phyloP scores from a whole-genome alignment of 2,888 invertebrate species.

The Acleris literana region DNA sequence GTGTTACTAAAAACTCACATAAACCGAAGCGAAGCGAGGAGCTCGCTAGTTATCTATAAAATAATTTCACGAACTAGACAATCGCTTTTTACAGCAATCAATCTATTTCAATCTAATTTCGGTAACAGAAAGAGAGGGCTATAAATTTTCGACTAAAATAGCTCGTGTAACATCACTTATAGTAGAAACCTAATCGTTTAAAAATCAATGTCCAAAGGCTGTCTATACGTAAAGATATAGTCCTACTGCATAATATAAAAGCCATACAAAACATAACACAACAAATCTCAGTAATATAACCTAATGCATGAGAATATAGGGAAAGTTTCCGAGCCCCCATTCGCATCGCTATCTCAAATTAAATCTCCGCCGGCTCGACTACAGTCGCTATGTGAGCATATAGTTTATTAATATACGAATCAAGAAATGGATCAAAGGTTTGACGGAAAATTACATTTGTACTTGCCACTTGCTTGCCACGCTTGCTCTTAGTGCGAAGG shows the following conservation, averaged over 20 bases:
- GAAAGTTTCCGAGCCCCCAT: slow-evolving; percentile 67
- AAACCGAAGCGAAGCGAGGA: no score
- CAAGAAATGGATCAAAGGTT: slow-evolving; percentile 28
- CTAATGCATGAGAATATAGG: slow-evolving; percentile 73
- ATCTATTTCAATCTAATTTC: no score
- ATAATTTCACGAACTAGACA: no score
- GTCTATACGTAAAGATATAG: slow-evolving; percentile 1
- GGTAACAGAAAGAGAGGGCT: no score
- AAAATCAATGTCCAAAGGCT: no score
- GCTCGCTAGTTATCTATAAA: no score
- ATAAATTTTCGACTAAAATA: no score
- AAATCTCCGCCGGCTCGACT: slow-evolving; percentile 67
- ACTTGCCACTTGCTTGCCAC: slow-evolving; percentile 4
- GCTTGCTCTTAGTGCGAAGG: no score
- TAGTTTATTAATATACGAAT: slow-evolving; percentile 36
- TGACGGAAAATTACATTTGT: slow-evolving; percentile 23
- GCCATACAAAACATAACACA: slow-evolving; percentile 54
- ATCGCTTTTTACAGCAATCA: no score
- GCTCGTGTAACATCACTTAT: no score
- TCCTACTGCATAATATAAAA: slow-evolving; percentile 53
- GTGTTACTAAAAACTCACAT: no score
- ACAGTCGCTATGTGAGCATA: slow-evolving; percentile 38
- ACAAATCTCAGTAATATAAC: slow-evolving; percentile 65
- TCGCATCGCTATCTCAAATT: slow-evolving; percentile 76
- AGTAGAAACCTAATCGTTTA: no score